phyloP scores from a whole-genome alignment of 2,888 invertebrate genomes.

The Orthosia gothica region DNA sequence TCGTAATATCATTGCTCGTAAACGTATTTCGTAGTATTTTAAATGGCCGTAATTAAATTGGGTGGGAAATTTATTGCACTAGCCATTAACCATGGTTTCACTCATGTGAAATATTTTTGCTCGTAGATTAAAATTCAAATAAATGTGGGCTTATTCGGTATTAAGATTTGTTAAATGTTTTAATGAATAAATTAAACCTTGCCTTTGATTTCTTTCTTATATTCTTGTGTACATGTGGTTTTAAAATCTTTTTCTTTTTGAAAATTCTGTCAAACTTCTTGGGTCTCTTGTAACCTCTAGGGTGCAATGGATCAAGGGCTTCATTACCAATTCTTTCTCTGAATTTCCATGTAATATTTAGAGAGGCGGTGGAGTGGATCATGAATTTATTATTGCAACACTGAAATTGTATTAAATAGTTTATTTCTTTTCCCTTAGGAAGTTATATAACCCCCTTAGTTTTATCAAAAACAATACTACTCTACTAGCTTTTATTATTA shows the following conservation, averaged over 20 bases:
- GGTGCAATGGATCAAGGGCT: not conserved
- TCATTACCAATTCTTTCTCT: not conserved
- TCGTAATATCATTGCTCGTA: constrained; percentile 53
- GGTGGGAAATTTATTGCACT: constrained; percentile 63
- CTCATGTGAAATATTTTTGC: constrained; percentile 50
- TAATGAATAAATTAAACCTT: not conserved
- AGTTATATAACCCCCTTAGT: too few species aligned
- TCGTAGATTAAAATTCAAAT: constrained; percentile 26
- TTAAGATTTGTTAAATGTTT: too few species aligned
- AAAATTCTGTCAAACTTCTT: not conserved
- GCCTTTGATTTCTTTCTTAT: not conserved
- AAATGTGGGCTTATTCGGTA: constrained; percentile 15
- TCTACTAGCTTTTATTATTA: not conserved
- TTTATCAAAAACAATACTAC: not conserved
- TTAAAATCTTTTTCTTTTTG: not conserved
- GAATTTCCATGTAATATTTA: not conserved
- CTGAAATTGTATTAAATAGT: not conserved
- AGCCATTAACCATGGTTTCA: constrained; percentile 58
- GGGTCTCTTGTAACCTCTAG: too few species aligned
- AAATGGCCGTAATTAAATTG: constrained; percentile 65
- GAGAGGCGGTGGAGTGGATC: too few species aligned
- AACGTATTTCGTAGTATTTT: constrained; percentile 64
- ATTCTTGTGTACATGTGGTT: not conserved
- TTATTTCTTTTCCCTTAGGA: not conserved
- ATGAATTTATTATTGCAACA: too few species aligned